These are phyloP conservation scores for Physella acuta DNA, from an alignment of 1,140 invertebrate genomes.

Conservation along the genomic window DNA sequence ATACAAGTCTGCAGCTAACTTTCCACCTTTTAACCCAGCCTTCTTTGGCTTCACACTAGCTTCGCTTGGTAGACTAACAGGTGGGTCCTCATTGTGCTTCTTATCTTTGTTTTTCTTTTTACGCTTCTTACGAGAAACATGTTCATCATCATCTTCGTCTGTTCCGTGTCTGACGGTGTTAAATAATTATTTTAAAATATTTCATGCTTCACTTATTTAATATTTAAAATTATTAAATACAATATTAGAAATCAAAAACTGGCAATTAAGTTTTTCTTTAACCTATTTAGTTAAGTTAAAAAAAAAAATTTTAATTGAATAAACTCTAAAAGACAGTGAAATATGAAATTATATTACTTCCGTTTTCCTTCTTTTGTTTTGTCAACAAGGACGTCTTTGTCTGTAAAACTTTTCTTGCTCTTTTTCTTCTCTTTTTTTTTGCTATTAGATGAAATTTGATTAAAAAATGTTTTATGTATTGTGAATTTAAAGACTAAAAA, in stretches of 20 bases:
- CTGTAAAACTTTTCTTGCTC: constrained; percentile 10
- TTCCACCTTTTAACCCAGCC: background rate
- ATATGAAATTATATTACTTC: background rate
- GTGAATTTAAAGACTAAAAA: too few species aligned
- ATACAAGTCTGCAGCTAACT: constrained; percentile 2
- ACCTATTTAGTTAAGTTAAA: background rate
- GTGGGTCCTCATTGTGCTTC: background rate
- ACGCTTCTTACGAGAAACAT: constrained; percentile 10
- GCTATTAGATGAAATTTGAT: too few species aligned
- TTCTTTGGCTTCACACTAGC: background rate
- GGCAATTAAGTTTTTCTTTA: background rate
- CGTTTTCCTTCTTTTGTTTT: constrained; percentile 9
- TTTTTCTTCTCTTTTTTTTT: constrained; percentile 25
- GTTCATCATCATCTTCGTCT: constrained; percentile 19
- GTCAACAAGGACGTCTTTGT: constrained; percentile 1
- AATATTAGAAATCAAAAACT: background rate
- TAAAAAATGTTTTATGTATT: too few species aligned
- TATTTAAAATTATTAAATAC: too few species aligned
- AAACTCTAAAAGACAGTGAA: background rate
- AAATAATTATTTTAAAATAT: too few species aligned
- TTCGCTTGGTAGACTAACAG: background rate
- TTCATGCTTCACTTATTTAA: too few species aligned
- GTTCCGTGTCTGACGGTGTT: too few species aligned
- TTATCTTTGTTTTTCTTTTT: constrained; percentile 25
- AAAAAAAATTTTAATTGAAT: background rate